Evolutionary conservation across 2,888 invertebrate species (phyloP).

Genomic region (Epinotia nisella): DNA sequence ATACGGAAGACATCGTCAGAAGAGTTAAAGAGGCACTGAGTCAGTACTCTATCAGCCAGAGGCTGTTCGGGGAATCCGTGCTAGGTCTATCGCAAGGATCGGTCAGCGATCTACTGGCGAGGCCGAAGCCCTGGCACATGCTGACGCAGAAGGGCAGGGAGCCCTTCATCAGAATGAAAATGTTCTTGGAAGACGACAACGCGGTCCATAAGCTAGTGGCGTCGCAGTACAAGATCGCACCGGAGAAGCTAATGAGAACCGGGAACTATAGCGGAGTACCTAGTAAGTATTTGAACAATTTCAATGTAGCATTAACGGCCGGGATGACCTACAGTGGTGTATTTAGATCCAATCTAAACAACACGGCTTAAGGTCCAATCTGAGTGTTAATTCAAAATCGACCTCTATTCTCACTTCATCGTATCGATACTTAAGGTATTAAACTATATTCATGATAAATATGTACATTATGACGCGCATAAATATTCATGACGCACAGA

Average conservation of each 20-base stretch:
- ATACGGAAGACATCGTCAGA: slow-evolving; percentile 99
- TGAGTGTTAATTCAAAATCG: no score
- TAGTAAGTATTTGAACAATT: slow-evolving; percentile 84
- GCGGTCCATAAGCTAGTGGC: slow-evolving; percentile 98
- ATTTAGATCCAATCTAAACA: no score
- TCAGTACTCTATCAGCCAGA: slow-evolving; percentile 98
- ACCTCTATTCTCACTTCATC: no score
- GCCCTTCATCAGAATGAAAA: slow-evolving; percentile 98
- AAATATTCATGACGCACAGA: no score
- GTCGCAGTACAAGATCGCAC: slow-evolving; percentile 98
- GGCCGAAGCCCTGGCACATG: slow-evolving; percentile 99
- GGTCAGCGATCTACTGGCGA: slow-evolving; percentile 97
- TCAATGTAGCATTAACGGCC: neutral
- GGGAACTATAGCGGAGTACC: slow-evolving; percentile 95
- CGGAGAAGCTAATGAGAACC: slow-evolving; percentile 98
- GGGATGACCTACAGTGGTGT: no score
- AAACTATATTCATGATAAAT: no score
- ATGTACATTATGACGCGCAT: no score
- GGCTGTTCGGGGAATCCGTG: slow-evolving; percentile 99
- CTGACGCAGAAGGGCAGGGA: slow-evolving; percentile 98
- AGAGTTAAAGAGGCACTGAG: slow-evolving; percentile 97
- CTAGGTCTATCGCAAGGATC: slow-evolving; percentile 98
- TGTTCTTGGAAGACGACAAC: slow-evolving; percentile 98
- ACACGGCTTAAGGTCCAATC: no score
- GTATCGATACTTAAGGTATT: no score